These are phyloP conservation scores for Phrynocephalus forsythii DNA, from an alignment of 2,797 vertebrate species.

Conservation along the genomic window DNA sequence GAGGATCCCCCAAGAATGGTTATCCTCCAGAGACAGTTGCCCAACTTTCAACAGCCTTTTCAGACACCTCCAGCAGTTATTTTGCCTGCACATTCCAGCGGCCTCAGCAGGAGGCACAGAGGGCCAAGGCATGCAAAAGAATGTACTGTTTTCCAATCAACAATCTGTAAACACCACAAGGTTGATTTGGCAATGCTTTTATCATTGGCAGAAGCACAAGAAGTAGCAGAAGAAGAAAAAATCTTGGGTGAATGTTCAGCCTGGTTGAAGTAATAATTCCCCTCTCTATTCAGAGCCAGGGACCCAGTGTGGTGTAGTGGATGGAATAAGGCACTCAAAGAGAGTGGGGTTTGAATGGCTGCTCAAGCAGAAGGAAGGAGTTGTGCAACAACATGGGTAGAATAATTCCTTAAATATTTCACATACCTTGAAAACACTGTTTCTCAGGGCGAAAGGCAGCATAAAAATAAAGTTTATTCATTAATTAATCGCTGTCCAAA, in stretches of 20 bases:
- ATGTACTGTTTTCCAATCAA: neutral
- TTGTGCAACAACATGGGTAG: too few species aligned
- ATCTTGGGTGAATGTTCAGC: neutral
- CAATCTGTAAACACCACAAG: neutral
- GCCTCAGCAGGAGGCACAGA: slow-evolving; percentile 33
- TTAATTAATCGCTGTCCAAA: too few species aligned
- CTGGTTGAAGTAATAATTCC: neutral
- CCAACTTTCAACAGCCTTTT: slow-evolving; percentile 4
- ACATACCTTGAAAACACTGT: too few species aligned
- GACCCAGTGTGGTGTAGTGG: too few species aligned
- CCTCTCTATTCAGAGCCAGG: too few species aligned
- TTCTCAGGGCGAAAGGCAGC: too few species aligned
- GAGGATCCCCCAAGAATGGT: slow-evolving; percentile 30
- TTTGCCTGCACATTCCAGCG: neutral
- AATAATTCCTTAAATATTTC: too few species aligned
- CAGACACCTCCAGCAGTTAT: slow-evolving; percentile 19
- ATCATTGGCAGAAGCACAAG: neutral
- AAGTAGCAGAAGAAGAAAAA: neutral
- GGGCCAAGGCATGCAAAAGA: neutral
- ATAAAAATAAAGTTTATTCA: too few species aligned
- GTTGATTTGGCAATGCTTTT: neutral
- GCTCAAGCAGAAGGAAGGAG: too few species aligned
- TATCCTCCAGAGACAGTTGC: slow-evolving; percentile 17
- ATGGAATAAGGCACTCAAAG: too few species aligned
- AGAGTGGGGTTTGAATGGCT: too few species aligned